Evolutionary conservation across 2,797 vertebrate genomes (phyloP).

Genomic region (Neosalanx taihuensis): DNA sequence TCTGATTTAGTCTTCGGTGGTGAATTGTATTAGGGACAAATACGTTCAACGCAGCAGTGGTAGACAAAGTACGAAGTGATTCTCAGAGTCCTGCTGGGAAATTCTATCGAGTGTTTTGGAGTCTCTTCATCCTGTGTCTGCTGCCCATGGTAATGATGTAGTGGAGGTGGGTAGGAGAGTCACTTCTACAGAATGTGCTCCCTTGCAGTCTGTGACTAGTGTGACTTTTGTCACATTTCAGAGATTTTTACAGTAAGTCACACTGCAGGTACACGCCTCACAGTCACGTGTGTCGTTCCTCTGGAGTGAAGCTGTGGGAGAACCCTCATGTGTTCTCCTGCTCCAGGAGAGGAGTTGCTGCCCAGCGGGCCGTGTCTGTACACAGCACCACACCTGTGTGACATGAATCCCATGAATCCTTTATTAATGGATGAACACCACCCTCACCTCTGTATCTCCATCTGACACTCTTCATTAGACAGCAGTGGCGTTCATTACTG

Average conservation of each 20-base stretch:
- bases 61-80: slow-evolving; percentile 36
- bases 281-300: too few relatives aligned
- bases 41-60: slow-evolving; percentile 58
- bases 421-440: slow-evolving; percentile 35
- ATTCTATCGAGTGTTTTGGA: slow-evolving; percentile 47
- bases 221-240: background rate
- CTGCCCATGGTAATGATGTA: slow-evolving; percentile 33
- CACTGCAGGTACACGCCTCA: background rate
- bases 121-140: slow-evolving; percentile 37
- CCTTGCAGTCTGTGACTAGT: background rate
- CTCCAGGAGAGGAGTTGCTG: too few relatives aligned
- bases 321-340: too few relatives aligned
- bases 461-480: slow-evolving; percentile 56
- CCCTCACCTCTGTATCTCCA: slow-evolving; percentile 7
- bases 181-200: background rate
- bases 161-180: background rate
- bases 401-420: slow-evolving; percentile 35
- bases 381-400: slow-evolving; percentile 29
- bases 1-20: slow-evolving; percentile 49
- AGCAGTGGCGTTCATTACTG: slow-evolving; percentile 45
- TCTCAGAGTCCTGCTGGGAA: slow-evolving; percentile 57
- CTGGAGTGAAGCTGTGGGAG: background rate
- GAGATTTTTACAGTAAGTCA: background rate
- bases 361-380: background rate
- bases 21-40: slow-evolving; percentile 58